Base-by-base conservation (phyloP, 2,888 invertebrate species). In the Xestobium rufovillosum region DNA sequence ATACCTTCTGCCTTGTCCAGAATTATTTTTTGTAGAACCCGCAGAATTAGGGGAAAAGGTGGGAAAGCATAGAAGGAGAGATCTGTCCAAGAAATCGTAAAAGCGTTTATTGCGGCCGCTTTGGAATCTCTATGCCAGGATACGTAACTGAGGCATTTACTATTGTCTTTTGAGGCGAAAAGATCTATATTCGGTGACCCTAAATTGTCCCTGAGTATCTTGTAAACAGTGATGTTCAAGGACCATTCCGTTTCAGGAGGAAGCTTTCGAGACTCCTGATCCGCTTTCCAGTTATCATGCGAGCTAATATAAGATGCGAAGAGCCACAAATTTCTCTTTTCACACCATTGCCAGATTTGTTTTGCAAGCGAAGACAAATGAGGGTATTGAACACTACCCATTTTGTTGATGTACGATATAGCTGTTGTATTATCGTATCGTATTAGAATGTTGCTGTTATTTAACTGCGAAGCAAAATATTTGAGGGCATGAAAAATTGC, bases 351-450 rank as follows among this genome's bases (percentile, higher is more conserved):
- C 43, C 47, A 50, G 30, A 49, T 46, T n/a, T 44, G 25, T 19
- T 37, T 27, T 0, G 50, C 36, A n/a, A 47, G 10, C n/a, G 30
- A 26, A 26, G 39, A 39, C 4, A 50, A 26, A 4, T 36, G 29
- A 2, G 34, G 34, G 25, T 38, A 41, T 14, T 43, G 35, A 4
- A 45, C 36, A 13, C 48, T 44, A 2, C 48, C 44, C 44, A 49
- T 50, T 6, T 34, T 42, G 26, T 49, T 52, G 3, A 50, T 26
- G 14, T 49, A 48, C 3, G 47, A 27, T 2, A 51, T 35, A 2
- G 50, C 46, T 2, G 49, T 48, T 2, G 41, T 52, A 19, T 50
- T 50, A 34, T 50, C 50, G 2, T 44, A 32, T 25, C 50, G 36
- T 17, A 51, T 23, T 1, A 52, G 31, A 8, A 52, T 38, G 17